phyloP scores from a whole-genome alignment of 2,888 invertebrate genomes.

The Drosophila barbarae region DNA sequence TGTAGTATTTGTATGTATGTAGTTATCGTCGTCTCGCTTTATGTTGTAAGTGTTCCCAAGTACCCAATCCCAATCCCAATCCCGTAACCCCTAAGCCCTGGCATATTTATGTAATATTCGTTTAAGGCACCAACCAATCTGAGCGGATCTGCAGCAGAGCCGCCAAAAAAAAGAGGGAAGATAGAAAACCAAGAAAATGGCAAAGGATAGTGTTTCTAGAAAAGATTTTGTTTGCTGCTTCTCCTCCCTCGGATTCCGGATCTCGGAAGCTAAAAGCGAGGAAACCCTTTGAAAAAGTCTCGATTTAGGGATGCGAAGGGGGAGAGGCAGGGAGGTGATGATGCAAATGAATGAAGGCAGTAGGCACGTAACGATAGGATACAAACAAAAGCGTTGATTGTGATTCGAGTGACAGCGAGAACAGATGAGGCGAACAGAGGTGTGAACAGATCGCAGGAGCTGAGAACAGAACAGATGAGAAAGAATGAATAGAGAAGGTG shows the following conservation, averaged over 20 bases:
- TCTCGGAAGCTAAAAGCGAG: background rate
- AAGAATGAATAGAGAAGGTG: conserved; percentile 1
- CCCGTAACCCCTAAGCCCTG: background rate
- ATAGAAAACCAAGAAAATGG: conserved; percentile 1
- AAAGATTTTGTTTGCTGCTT: conserved; percentile 1
- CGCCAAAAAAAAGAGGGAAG: conserved; percentile 2
- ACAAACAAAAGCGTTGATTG: conserved; percentile 67
- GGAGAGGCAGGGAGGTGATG: background rate
- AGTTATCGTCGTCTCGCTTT: conserved; percentile 36
- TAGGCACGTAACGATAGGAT: conserved; percentile 25
- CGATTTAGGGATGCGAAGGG: background rate
- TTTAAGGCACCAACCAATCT: conserved; percentile 21
- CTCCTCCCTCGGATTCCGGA: background rate
- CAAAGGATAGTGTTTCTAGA: background rate
- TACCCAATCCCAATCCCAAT: background rate
- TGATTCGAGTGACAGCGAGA: conserved; percentile 66
- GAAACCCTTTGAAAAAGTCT: background rate
- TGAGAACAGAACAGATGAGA: conserved; percentile 3
- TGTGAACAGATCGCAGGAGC: conserved; percentile 23
- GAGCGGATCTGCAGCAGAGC: conserved; percentile 31
- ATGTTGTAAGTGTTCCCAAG: conserved; percentile 32
- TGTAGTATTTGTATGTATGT: conserved; percentile 18
- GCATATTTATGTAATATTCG: conserved; percentile 36
- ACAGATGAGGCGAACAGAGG: conserved; percentile 26
- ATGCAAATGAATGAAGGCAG: conserved; percentile 10